Evolutionary conservation across 1,140 invertebrate species (phyloP).

Genomic region (Drosophila ironensis): DNA sequence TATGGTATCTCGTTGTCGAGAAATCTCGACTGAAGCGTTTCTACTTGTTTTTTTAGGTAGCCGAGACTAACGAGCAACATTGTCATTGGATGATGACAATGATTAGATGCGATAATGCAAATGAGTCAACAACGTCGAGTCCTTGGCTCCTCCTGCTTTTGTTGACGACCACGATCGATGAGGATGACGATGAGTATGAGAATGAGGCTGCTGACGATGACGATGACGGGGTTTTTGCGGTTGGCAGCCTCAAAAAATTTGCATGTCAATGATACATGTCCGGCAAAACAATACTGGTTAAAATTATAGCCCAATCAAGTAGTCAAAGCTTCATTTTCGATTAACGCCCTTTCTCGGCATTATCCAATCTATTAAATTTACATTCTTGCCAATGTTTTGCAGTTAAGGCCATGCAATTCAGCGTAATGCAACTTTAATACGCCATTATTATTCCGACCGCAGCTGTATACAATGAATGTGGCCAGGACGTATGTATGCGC

Average conservation of each 20-base stretch:
- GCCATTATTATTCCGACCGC: constrained; percentile 10
- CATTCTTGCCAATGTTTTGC: too few species aligned
- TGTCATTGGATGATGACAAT: constrained; percentile 79
- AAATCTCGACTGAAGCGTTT: too few species aligned
- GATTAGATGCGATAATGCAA: constrained; percentile 81
- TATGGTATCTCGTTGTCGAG: too few species aligned
- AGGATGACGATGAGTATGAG: constrained; percentile 1
- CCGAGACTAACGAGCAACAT: constrained; percentile 73
- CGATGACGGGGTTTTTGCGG: not conserved
- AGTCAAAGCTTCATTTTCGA: too few species aligned
- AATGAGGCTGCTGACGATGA: constrained; percentile 1
- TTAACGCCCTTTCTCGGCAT: too few species aligned
- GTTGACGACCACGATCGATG: constrained; percentile 1
- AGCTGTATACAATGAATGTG: constrained; percentile 42
- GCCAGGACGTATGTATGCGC: constrained; percentile 25
- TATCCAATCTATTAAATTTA: too few species aligned
- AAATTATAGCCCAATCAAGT: not conserved
- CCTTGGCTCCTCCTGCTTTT: constrained; percentile 8
- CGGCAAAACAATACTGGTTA: constrained; percentile 5
- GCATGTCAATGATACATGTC: constrained; percentile 70
- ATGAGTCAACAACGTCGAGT: constrained; percentile 54
- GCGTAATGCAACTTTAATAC: too few species aligned
- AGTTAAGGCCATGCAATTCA: too few species aligned
- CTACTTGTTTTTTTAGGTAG: constrained; percentile 14
- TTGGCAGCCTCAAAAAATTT: constrained; percentile 56